Evolutionary conservation across 2,888 invertebrate genomes (phyloP), one percentile per base, ranked within the genome.

Genomic region (Diplolepis rosae): DNA sequence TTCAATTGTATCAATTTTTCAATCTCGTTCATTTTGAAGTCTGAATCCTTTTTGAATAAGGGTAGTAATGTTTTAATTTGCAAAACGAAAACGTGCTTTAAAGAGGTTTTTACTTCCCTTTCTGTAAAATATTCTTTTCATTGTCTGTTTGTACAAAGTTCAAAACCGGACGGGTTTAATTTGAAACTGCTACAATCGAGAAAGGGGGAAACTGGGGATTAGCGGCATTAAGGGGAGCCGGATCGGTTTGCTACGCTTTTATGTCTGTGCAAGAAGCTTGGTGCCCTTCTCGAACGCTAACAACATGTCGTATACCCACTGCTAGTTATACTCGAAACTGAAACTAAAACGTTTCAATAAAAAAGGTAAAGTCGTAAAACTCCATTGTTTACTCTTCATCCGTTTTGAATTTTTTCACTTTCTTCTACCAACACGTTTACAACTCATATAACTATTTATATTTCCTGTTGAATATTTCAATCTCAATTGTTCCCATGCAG

Each of bases 111-210:
- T 24, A n/a, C 24, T 35, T 22, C 18, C 35, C 32, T 56, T 56
- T 35, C 5, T 61, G n/a, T 61, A 61, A 61, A 61, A 39, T 61
- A 61, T 61, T 61, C 61, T 61, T 61, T 61, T 61, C 61, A 39
- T 61, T 61, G 61, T 61, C 61, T 61, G 39, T 61, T 61, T 61
- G 61, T 61, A 39, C 24, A 61, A 61, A 61, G 61, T 61, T 61
- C 61, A 39, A 61, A 61, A 61, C 61, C 61, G 61, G 61, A 61
- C 61, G 61, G 61, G 61, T 61, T 61, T 61, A 61, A 61, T 61
- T 61, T 61, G 61, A 61, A 61, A 61, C 61, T 61, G 61, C 61
- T 61, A 61, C 61, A 61, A 61, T 61, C 61, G 61, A 61, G 61
- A 61, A 61, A 35, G 39, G 61, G 61, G 61, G 56, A 56, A 56